These are phyloP conservation scores for Drosophila paulistorum DNA, from an alignment of 1,140 invertebrate genomes.

Conservation along the genomic window DNA sequence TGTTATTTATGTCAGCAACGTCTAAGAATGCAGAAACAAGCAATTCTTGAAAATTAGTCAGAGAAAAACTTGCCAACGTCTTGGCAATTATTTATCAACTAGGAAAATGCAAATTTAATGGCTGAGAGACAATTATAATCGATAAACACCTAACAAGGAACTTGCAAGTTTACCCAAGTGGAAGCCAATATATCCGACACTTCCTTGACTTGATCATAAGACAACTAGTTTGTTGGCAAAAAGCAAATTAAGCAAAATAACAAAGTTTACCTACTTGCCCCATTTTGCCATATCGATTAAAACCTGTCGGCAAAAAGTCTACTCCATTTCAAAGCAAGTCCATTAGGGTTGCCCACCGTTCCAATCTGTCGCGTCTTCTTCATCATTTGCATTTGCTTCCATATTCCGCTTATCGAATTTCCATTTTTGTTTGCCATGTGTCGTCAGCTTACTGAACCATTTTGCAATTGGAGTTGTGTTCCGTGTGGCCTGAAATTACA, in stretches of 20 bases:
- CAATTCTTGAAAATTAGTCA: too few species aligned
- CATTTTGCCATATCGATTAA: slow-evolving; percentile 14
- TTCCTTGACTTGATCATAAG: neutral
- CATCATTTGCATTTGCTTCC: slow-evolving; percentile 1
- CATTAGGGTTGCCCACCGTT: slow-evolving; percentile 41
- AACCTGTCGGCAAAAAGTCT: slow-evolving; percentile 54
- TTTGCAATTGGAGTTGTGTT: slow-evolving; percentile 52
- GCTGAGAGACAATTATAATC: too few species aligned
- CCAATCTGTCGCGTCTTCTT: slow-evolving; percentile 39
- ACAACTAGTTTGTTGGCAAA: neutral
- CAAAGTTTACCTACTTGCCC: slow-evolving; percentile 4
- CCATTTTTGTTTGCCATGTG: slow-evolving; percentile 14
- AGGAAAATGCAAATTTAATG: too few species aligned
- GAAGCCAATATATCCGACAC: too few species aligned
- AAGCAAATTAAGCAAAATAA: neutral
- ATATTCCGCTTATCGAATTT: slow-evolving; percentile 45
- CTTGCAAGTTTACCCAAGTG: too few species aligned
- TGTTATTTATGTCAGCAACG: too few species aligned
- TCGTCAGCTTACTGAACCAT: slow-evolving; percentile 27
- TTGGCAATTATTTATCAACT: too few species aligned
- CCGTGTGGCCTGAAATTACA: slow-evolving; percentile 49
- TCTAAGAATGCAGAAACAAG: too few species aligned
- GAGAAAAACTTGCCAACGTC: too few species aligned
- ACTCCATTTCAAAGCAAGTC: slow-evolving; percentile 50
- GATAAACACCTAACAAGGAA: too few species aligned